Conservation (phyloP, 2,888 invertebrate species). For the Oscheius sp. region DNA sequence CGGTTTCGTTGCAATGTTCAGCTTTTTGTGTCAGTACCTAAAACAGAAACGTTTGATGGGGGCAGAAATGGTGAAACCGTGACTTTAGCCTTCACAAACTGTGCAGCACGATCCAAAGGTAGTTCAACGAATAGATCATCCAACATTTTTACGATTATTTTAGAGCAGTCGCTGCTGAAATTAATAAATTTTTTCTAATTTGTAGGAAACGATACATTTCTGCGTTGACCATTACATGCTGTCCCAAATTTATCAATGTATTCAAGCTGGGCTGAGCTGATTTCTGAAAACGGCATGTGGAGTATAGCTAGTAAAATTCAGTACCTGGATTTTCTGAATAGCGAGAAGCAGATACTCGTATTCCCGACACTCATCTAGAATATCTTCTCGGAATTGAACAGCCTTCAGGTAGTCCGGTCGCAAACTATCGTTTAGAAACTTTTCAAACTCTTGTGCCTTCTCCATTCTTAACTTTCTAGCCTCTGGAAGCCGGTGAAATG, state of each 20-base stretch:
- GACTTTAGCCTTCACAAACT: constrained; percentile 42
- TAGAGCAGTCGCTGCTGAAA: constrained; percentile 47
- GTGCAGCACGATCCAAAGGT: constrained; percentile 42
- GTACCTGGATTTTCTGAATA: constrained; percentile 33
- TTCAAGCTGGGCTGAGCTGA: constrained; percentile 23
- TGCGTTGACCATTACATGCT: constrained; percentile 48
- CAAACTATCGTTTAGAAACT: constrained; percentile 33
- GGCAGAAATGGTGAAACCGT: constrained; percentile 13
- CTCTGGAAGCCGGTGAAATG: background rate
- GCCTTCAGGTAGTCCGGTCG: constrained; percentile 38
- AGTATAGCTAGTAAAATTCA: background rate
- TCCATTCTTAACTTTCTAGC: background rate
- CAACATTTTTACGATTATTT: constrained; percentile 46
- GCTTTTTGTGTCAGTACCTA: constrained; percentile 32
- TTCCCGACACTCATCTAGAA: constrained; percentile 40
- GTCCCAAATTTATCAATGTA: constrained; percentile 46
- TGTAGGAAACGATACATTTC: constrained; percentile 43
- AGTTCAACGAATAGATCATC: constrained; percentile 48
- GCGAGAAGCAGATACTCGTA: constrained; percentile 43
- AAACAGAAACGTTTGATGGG: background rate
- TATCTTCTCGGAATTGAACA: constrained; percentile 30
- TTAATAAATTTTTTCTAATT: background rate
- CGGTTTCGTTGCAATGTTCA: constrained; percentile 6
- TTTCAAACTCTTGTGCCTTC: constrained; percentile 32
- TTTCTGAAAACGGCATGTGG: constrained; percentile 31